These are phyloP conservation scores for Erynnis tages DNA, from an alignment of 2,888 invertebrate species.

Conservation along the genomic window DNA sequence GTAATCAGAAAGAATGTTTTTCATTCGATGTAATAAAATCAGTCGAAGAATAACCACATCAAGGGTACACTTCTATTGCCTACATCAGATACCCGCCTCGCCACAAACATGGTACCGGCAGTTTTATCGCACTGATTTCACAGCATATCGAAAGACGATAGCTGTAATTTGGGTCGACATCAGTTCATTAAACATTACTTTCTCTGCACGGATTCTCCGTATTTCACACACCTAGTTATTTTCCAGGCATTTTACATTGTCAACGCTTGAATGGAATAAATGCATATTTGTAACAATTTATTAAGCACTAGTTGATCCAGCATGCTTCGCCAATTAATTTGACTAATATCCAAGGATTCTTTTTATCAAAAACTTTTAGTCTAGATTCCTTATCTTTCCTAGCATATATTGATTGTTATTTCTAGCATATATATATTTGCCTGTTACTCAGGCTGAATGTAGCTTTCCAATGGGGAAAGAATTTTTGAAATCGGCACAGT, in stretches of 20 bases:
- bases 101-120: conserved; percentile 10
- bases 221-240: conserved; percentile 30
- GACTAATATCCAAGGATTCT: too few species aligned
- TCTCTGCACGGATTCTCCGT: conserved; percentile 44
- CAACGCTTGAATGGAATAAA: conserved; percentile 24
- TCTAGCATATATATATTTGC: too few species aligned
- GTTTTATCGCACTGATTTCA: conserved; percentile 45
- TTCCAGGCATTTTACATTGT: conserved; percentile 29
- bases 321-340: too few species aligned
- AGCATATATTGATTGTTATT: too few species aligned
- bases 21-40: background rate
- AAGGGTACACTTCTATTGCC: background rate
- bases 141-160: conserved; percentile 46
- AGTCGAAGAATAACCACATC: background rate
- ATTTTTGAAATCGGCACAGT: too few species aligned
- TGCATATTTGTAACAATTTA: conserved; percentile 17
- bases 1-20: background rate
- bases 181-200: conserved; percentile 59
- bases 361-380: too few species aligned
- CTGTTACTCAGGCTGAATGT: too few species aligned
- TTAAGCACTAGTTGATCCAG: background rate
- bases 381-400: too few species aligned
- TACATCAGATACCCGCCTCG: conserved; percentile 2
- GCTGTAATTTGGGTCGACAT: conserved; percentile 52
- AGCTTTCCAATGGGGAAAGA: too few species aligned